A percentile compares a stretch with the other conserved stretches of the same genome.
Conservation (phyloP, 2,888 invertebrate genomes). For the Pristionchus arcanus region DNA sequence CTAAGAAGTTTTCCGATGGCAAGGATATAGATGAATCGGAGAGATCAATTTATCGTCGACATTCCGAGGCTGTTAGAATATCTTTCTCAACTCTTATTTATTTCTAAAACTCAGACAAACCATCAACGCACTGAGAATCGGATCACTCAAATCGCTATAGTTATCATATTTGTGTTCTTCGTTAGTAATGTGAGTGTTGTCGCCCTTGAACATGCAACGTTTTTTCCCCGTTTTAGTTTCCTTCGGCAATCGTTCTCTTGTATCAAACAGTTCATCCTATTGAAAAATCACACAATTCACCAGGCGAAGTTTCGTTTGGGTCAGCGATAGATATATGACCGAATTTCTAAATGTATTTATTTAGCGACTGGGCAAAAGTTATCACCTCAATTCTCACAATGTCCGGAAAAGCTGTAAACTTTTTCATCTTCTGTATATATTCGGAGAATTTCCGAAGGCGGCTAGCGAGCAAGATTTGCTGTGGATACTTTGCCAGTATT, state of each 20-base stretch:
- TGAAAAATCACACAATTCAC: background rate
- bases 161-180: slow-evolving; percentile 19
- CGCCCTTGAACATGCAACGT: too few relatives aligned
- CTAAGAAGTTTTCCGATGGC: background rate
- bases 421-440: slow-evolving; percentile 39
- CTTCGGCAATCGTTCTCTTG: slow-evolving; percentile 12
- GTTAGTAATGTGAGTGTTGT: slow-evolving; percentile 9
- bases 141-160: background rate
- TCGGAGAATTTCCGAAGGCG: slow-evolving; percentile 21
- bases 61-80: slow-evolving; percentile 37
- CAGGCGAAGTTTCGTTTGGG: background rate
- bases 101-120: background rate
- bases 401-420: background rate
- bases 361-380: background rate
- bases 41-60: slow-evolving; percentile 20
- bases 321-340: background rate
- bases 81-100: background rate
- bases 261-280: background rate
- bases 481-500: background rate
- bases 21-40: background rate
- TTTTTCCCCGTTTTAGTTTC: background rate
- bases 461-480: background rate
- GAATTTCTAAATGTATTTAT: background rate
- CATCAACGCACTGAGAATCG: slow-evolving; percentile 34
- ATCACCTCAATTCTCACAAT: background rate